Evolutionary conservation across 2,797 vertebrate species (phyloP), one percentile per base, ranked within the genome.

Genomic region (Malacoctenus gilli): DNA sequence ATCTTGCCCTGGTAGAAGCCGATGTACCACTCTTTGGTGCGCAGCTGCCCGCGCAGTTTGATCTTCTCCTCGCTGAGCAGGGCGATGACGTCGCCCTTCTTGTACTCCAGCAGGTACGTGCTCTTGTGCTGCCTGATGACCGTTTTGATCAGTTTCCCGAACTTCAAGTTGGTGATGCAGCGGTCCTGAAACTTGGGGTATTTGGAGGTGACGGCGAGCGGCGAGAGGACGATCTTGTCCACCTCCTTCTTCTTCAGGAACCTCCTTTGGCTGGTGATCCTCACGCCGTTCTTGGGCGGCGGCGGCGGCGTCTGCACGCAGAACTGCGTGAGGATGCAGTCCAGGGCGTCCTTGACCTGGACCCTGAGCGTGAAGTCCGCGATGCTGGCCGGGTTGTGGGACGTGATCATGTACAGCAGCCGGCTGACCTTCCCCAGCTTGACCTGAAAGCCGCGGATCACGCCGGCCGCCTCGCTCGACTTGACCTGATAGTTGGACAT

Each of bases 21-120:
- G 1, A 97, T 96, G 76, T 97, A 98, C 97, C 97, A 99, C 84
- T 99, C 97, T 83, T 99, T 99, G 68, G 95, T 97, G 90, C 97
- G 94, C 44, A 98, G 87, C 56, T 98, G 95, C 11, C 97, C 97
- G 76, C 93, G 92, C 11, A 99, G 84, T 67, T 92, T 93, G 84
- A 99, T 92, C 71, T 95, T 97, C 85, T 99, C 97, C 83, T 98
- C 96, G 12, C 94, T 97, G 18, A 99, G 93, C 75, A 99, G 83
- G 7, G 95, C 97, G 1, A 99, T 75, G 4, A 93, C 71, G 0
- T 99, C 97, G 0, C 97, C 97, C 60, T 97, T 98, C 85, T 95
- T 97, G 80, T 99, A 99, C 71, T 99, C 97, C 87, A 99, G 77
- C 75, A 99, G 85, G 59, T 99, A 99, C 8, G 93, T 94, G 84